Percentiles rank a stretch among this genome's conserved stretches.
Conservation (phyloP, 2,888 invertebrate species). For the Heliconius ethilla region DNA sequence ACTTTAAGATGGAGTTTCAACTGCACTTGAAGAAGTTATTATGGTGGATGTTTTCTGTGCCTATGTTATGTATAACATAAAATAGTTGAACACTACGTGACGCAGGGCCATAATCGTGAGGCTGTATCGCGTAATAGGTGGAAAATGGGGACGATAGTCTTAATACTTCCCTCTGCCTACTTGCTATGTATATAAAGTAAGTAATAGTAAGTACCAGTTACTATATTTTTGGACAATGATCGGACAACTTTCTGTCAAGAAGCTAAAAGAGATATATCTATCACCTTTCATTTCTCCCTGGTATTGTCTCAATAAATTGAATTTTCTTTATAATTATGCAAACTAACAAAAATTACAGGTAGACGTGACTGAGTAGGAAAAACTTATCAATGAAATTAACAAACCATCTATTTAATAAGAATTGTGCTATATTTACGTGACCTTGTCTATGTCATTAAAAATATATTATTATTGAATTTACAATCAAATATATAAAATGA, state of each 20-base stretch:
- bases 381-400: not conserved
- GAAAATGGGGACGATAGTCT: no score
- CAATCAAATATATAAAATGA: not conserved
- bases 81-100: not conserved
- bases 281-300: no score
- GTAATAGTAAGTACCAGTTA: no score
- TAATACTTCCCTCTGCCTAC: no score
- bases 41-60: slow-evolving; percentile 3
- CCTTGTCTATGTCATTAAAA: not conserved
- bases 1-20: slow-evolving; percentile 8
- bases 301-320: not conserved
- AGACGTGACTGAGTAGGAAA: not conserved
- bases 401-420: not conserved
- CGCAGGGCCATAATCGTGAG: no score
- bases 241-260: not conserved
- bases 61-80: not conserved
- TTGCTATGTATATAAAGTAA: no score
- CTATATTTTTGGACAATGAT: not conserved
- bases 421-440: not conserved
- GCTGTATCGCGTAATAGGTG: no score
- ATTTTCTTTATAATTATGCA: not conserved
- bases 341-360: not conserved
- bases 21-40: slow-evolving; percentile 1
- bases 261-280: not conserved
- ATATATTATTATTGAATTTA: not conserved